phyloP scores from a whole-genome alignment of 2,888 invertebrate genomes.

The Myathropa florea region DNA sequence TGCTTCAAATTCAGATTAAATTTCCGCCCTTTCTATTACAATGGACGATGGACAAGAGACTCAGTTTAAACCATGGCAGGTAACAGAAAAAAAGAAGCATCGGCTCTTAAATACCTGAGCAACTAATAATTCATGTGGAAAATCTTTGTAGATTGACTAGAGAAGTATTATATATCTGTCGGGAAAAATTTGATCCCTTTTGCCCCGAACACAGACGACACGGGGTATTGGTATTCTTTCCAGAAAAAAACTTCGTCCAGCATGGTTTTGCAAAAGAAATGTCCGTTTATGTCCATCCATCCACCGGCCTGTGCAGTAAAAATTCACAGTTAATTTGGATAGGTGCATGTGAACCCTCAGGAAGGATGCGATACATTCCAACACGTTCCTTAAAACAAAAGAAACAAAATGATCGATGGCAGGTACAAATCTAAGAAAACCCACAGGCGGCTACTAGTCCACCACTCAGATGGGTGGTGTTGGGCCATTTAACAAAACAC shows the following conservation, averaged over 20 bases:
- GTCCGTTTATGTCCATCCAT: not conserved
- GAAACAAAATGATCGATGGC: conserved; percentile 8
- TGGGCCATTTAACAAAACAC: conserved; percentile 6
- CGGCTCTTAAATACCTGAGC: conserved; percentile 57
- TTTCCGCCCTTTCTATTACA: conserved; percentile 77
- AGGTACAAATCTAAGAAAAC: not conserved
- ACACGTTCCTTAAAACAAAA: conserved; percentile 1
- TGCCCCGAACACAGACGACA: conserved; percentile 12
- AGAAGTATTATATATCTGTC: conserved; percentile 64
- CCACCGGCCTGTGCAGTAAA: not conserved
- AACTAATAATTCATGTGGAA: conserved; percentile 66
- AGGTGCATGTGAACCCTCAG: not conserved
- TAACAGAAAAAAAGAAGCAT: not conserved
- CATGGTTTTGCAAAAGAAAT: no score
- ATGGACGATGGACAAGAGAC: not conserved
- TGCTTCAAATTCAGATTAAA: conserved; percentile 75
- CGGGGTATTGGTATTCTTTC: conserved; percentile 6
- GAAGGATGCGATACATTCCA: conserved; percentile 7
- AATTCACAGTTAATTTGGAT: conserved; percentile 24
- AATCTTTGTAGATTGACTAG: conserved; percentile 65
- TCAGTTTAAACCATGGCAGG: not conserved
- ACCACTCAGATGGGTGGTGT: conserved; percentile 1
- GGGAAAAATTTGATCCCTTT: conserved; percentile 74
- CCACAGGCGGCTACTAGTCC: not conserved
- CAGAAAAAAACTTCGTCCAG: no score